Evolutionary conservation across 2,888 invertebrate genomes (phyloP).

Genomic region (Hedychridium roseum): DNA sequence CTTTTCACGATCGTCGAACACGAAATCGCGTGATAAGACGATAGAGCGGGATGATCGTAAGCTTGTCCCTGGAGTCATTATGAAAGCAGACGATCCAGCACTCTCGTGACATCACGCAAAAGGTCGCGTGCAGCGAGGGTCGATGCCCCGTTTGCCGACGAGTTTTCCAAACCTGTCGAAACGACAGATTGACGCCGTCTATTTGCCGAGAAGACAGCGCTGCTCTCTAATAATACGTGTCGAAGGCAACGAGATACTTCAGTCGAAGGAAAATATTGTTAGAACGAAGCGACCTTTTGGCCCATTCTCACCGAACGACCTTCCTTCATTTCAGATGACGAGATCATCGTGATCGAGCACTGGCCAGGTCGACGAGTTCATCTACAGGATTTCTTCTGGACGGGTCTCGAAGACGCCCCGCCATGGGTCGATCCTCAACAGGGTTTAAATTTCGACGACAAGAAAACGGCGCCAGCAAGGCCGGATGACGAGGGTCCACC

Average conservation of each 20-base stretch:
- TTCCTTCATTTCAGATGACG: slow-evolving; percentile 52
- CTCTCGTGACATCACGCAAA: slow-evolving; percentile 22
- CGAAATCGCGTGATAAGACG: slow-evolving; percentile 48
- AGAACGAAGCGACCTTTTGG: too few species aligned
- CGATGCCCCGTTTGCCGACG: slow-evolving; percentile 22
- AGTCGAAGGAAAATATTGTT: too few species aligned
- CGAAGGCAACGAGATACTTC: too few species aligned
- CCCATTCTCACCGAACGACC: too few species aligned
- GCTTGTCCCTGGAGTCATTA: slow-evolving; percentile 11
- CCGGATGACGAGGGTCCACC: slow-evolving; percentile 34
- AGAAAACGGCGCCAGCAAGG: slow-evolving; percentile 52
- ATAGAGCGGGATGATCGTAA: slow-evolving; percentile 10
- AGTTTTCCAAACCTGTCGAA: too few species aligned
- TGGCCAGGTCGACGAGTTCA: slow-evolving; percentile 62
- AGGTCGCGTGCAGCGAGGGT: slow-evolving; percentile 23
- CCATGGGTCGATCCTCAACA: slow-evolving; percentile 68
- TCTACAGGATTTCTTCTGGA: slow-evolving; percentile 90
- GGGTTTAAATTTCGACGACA: slow-evolving; percentile 54
- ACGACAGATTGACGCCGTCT: too few species aligned
- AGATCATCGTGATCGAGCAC: slow-evolving; percentile 59
- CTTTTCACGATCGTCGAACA: slow-evolving; percentile 43
- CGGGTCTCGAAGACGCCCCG: slow-evolving; percentile 84
- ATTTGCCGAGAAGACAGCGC: too few species aligned
- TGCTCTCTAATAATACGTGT: too few species aligned
- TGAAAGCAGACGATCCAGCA: slow-evolving; percentile 4